phyloP scores from a whole-genome alignment of 2,113 vertebrate species.

The Hiodon alosoides region DNA sequence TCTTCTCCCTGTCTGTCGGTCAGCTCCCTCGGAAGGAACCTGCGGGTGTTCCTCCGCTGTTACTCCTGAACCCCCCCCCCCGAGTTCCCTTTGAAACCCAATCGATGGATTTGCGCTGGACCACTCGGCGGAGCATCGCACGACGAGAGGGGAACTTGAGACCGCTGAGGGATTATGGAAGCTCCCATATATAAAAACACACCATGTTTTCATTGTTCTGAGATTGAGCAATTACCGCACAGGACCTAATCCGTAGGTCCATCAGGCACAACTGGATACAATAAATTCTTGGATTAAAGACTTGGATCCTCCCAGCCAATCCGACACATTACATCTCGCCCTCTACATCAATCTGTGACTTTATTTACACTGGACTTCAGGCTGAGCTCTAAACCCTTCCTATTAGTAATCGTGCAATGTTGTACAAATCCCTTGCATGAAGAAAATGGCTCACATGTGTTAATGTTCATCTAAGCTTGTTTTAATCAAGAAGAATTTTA shows the following conservation, averaged over 20 bases:
- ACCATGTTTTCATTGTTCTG: background rate
- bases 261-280: slow-evolving; percentile 28
- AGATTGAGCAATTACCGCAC: background rate
- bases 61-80: slow-evolving; percentile 33
- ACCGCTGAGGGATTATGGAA: background rate
- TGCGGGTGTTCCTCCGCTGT: slow-evolving; percentile 37
- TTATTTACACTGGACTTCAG: slow-evolving; percentile 25
- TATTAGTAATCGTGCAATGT: background rate
- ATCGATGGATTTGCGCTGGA: slow-evolving; percentile 48
- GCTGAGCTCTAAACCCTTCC: slow-evolving; percentile 21
- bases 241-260: slow-evolving; percentile 8
- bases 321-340: slow-evolving; percentile 20
- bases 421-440: background rate
- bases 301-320: slow-evolving; percentile 24
- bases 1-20: slow-evolving; percentile 19
- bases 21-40: slow-evolving; percentile 55
- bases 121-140: slow-evolving; percentile 30
- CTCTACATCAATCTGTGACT: slow-evolving; percentile 19
- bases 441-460: slow-evolving; percentile 10
- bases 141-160: slow-evolving; percentile 32
- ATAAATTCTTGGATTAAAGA: slow-evolving; percentile 43
- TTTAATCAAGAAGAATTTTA: slow-evolving; percentile 13
- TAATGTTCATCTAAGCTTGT: slow-evolving; percentile 7
- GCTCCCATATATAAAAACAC: background rate
- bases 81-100: slow-evolving; percentile 51